A percentile compares a stretch with the other conserved stretches of the same genome.
Evolutionary conservation across 2,797 vertebrate genomes (phyloP).

Genomic region (Spinibarbus caldwelli): DNA sequence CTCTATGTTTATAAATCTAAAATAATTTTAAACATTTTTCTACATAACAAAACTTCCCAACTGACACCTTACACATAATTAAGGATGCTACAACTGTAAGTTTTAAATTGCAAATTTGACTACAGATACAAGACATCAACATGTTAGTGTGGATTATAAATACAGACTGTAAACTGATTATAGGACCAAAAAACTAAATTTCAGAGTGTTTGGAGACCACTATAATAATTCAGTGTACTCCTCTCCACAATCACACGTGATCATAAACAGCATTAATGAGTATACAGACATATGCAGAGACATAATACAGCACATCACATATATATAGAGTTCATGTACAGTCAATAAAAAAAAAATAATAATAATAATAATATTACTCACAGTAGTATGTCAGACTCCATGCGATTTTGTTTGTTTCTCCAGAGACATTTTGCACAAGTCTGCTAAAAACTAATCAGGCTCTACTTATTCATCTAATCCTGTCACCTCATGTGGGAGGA

Average conservation of each 20-base stretch:
- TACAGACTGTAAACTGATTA: neutral
- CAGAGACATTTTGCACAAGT: slow-evolving; percentile 70
- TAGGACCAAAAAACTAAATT: neutral
- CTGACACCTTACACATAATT: neutral
- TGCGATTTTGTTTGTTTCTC: slow-evolving; percentile 67
- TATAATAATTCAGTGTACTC: neutral
- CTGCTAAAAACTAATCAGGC: slow-evolving; percentile 74
- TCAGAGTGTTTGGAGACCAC: neutral
- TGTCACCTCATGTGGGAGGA: slow-evolving; percentile 77
- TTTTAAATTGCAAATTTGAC: neutral
- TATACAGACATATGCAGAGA: neutral
- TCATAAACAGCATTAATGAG: neutral
- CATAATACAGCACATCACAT: neutral
- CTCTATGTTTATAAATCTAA: neutral
- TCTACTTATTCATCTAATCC: slow-evolving; percentile 71
- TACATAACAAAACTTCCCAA: neutral
- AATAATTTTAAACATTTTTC: neutral
- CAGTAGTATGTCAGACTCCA: slow-evolving; percentile 76
- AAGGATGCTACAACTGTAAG: neutral
- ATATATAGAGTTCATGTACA: neutral
- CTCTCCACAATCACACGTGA: neutral
- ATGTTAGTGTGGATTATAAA: neutral
- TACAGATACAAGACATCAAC: neutral
- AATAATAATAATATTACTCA: no score
- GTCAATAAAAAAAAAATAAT: slow-evolving; percentile 6